These are phyloP conservation scores for Automeris io DNA, from an alignment of 2,888 invertebrate species.

Conservation along the genomic window DNA sequence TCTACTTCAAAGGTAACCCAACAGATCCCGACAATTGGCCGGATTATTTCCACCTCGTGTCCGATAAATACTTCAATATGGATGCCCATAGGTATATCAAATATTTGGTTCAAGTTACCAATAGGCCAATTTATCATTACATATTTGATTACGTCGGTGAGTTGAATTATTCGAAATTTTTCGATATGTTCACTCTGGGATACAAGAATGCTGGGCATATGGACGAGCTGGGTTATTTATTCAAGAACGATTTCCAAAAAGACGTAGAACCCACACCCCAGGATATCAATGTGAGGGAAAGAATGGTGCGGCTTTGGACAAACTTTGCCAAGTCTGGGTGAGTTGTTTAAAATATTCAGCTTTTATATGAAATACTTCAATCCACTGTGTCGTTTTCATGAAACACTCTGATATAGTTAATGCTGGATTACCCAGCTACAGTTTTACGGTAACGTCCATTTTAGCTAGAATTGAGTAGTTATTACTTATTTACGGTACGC, in stretches of 20 bases:
- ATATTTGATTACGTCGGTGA: slow-evolving; percentile 63
- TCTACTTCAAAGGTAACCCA: slow-evolving; percentile 49
- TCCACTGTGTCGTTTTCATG: not conserved
- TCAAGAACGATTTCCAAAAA: slow-evolving; percentile 47
- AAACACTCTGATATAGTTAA: no score
- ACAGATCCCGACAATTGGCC: slow-evolving; percentile 36
- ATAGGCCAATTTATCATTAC: slow-evolving; percentile 56
- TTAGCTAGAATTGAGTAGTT: no score
- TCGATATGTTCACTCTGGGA: slow-evolving; percentile 25
- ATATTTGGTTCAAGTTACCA: slow-evolving; percentile 46
- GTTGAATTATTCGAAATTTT: slow-evolving; percentile 39
- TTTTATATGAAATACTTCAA: no score
- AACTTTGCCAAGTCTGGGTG: slow-evolving; percentile 70
- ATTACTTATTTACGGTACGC: no score
- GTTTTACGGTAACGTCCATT: no score
- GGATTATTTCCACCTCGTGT: slow-evolving; percentile 46
- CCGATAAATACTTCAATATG: slow-evolving; percentile 45
- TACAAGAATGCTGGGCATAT: slow-evolving; percentile 44
- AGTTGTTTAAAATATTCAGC: no score
- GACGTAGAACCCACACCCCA: slow-evolving; percentile 44
- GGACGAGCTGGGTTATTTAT: slow-evolving; percentile 61
- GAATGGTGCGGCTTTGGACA: slow-evolving; percentile 61
- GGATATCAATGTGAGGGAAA: slow-evolving; percentile 58
- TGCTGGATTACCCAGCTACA: no score
- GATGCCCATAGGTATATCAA: slow-evolving; percentile 53